phyloP scores from a whole-genome alignment of 2,888 invertebrate species.

The Lasioglossum oenotherae region DNA sequence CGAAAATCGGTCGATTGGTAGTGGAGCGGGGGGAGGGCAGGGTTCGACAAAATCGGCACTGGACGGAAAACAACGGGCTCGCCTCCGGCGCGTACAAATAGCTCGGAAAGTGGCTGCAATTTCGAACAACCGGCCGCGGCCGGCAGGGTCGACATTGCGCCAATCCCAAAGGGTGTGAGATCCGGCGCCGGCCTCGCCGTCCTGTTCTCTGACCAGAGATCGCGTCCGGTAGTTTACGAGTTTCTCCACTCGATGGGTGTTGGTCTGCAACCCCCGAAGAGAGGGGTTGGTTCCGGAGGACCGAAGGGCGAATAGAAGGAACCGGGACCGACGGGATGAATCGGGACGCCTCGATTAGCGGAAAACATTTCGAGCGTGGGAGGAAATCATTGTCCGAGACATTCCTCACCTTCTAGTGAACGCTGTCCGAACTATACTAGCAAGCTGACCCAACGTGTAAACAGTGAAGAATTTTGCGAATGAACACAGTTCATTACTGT shows the following conservation, averaged over 20 bases:
- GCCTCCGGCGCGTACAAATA: conserved; percentile 56
- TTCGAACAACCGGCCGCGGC: conserved; percentile 54
- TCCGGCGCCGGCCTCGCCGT: conserved; percentile 31
- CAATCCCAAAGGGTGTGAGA: conserved; percentile 41
- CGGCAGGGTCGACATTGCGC: conserved; percentile 10
- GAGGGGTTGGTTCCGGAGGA: conserved; percentile 12
- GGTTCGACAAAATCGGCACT: neutral
- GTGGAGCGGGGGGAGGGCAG: neutral
- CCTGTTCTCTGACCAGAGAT: conserved; percentile 63
- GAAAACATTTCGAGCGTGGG: neutral
- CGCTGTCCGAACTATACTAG: neutral
- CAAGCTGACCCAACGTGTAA: neutral
- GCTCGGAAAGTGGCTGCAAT: conserved; percentile 66
- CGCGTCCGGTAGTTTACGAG: conserved; percentile 71
- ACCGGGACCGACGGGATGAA: neutral
- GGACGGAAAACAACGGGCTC: conserved; percentile 55
- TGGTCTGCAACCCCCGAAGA: neutral
- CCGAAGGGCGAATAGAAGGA: neutral
- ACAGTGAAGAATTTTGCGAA: neutral
- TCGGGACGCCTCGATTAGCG: conserved; percentile 28
- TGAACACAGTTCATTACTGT: too few species aligned
- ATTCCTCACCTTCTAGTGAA: neutral
- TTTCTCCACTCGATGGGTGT: conserved; percentile 50
- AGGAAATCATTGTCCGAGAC: neutral
- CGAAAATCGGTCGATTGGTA: conserved; percentile 15